Evolutionary conservation across 2,113 vertebrate species (phyloP), one percentile per base, ranked within the genome.

Genomic region (Salminus brasiliensis): DNA sequence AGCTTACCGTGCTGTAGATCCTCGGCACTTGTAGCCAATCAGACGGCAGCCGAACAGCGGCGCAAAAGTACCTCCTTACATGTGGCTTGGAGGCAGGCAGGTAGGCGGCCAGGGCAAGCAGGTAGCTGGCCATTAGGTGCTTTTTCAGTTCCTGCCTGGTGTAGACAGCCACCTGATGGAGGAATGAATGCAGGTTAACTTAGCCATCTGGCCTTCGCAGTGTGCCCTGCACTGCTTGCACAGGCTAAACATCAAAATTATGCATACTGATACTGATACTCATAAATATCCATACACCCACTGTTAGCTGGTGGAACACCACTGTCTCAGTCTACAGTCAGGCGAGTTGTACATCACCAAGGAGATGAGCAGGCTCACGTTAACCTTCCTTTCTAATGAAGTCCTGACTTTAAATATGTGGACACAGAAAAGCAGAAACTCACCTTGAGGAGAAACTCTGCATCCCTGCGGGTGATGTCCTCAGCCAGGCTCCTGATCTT

Each of bases 391-490:
- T n/a, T n/a, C n/a, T 41, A 8, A 41, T 1, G 6, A 1, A 41
- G 6, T 41, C 1, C 9, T 6, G 39, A 41, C 9, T 27, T 57
- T 12, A 57, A 5, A 57, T 23, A 55, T 7, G 52, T 9, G 23
- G 1, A 55, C 5, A 10, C 52, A 30, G 57, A 43, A 39, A 83
- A 4, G 27, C 23, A 34, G 16, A 41, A 68, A 2, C 25, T 4
- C 84, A 96, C 96, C 94, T 97, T 97, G 10, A 97, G 93, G 70
- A 97, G 87, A 88, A 97, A 97, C 88, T 97, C 90, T 0, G 96
- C 92, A 47, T 97, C 95, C 3, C 39, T 29, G 0, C 43, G 57
- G 18, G 94, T 91, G 49, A 97, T 85, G 2, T 91, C 88, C 13
- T 87, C 79, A 0, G 90, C 93, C 74, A 93, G 77, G 11, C 66